phyloP scores from a whole-genome alignment of 2,888 invertebrate genomes.

The Carpatolechia fugitivella region DNA sequence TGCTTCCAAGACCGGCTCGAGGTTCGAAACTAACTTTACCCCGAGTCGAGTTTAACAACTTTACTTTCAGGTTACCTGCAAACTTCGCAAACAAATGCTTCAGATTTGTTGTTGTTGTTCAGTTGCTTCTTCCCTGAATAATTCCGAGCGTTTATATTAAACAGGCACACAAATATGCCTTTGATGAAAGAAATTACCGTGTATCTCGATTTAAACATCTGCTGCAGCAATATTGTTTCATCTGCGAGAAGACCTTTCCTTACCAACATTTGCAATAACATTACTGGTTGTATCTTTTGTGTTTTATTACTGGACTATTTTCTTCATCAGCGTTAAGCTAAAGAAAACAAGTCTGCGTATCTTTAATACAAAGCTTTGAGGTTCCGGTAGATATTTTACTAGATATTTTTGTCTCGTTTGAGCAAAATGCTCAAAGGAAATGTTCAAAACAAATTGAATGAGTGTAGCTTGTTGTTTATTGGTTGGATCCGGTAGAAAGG shows the following conservation, averaged over 20 bases:
- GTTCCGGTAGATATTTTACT: background rate
- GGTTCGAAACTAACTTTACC: background rate
- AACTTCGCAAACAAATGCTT: slow-evolving; percentile 14
- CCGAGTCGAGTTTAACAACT: slow-evolving; percentile 13
- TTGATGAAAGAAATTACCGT: slow-evolving; percentile 4
- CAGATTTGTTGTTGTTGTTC: slow-evolving; percentile 19
- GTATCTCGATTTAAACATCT: background rate
- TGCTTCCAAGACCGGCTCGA: slow-evolving; percentile 1
- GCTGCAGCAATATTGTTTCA: background rate
- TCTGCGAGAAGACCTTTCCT: no score
- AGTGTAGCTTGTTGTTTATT: slow-evolving; percentile 5
- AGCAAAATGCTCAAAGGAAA: background rate
- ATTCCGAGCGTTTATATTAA: slow-evolving; percentile 15
- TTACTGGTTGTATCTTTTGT: background rate
- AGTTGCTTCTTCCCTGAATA: slow-evolving; percentile 13
- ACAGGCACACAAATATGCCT: slow-evolving; percentile 4
- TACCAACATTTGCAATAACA: background rate
- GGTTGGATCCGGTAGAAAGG: slow-evolving; percentile 11
- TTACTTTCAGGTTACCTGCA: slow-evolving; percentile 15
- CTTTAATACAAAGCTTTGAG: background rate
- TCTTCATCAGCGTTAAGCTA: background rate
- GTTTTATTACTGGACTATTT: background rate
- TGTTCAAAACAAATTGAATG: slow-evolving; percentile 6
- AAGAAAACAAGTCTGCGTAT: background rate
- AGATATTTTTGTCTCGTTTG: background rate